phyloP scores from a whole-genome alignment of 2,113 vertebrate genomes.

The Aptenodytes patagonicus region DNA sequence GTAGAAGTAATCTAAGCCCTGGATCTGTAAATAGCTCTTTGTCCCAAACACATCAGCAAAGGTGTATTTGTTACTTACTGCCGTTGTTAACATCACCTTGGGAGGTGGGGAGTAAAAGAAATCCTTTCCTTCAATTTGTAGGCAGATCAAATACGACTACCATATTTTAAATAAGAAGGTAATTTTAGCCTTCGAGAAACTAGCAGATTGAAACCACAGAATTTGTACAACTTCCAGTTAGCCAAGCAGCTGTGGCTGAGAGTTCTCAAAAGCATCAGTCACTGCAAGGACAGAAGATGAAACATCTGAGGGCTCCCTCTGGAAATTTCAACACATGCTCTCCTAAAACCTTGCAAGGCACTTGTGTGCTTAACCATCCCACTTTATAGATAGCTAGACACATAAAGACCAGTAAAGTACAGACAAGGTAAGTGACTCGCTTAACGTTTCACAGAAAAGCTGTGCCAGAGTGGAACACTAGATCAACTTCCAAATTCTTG shows the following conservation, averaged over 20 bases:
- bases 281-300: not conserved
- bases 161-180: not conserved
- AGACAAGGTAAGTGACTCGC: not conserved
- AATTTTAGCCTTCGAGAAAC: not conserved
- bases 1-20: not conserved
- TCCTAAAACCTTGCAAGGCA: not conserved
- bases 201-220: not conserved
- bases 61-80: not conserved
- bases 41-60: not conserved
- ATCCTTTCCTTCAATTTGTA: not conserved
- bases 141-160: not conserved
- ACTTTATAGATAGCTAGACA: not conserved
- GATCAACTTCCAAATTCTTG: not conserved
- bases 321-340: not conserved
- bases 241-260: not conserved
- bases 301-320: not conserved
- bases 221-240: not conserved
- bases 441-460: not conserved
- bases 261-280: not conserved
- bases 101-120: not conserved
- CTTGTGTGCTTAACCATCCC: not conserved
- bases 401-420: not conserved
- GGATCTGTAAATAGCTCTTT: not conserved
- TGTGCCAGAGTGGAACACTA: not conserved
- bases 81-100: accelerated